Evolutionary conservation across 1,140 invertebrate species (phyloP).

Genomic region (Melitaea cinxia): DNA sequence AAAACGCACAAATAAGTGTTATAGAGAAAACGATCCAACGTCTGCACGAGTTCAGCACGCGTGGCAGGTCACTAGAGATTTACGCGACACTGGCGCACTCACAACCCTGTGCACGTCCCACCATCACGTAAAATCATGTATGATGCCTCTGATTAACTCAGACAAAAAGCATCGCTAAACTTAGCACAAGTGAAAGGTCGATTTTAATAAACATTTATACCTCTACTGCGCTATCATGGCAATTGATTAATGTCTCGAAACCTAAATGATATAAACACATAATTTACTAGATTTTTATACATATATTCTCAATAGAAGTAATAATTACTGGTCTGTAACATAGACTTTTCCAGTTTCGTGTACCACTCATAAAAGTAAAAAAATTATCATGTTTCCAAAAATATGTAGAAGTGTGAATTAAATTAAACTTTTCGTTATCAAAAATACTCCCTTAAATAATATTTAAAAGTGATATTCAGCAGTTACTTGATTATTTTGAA

Average conservation of each 20-base stretch:
- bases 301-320: no score
- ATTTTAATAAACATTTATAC: background rate
- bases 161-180: conserved; percentile 13
- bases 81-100: conserved; percentile 47
- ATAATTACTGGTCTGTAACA: no score
- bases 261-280: background rate
- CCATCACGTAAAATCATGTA: conserved; percentile 1
- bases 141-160: background rate
- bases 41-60: conserved; percentile 19
- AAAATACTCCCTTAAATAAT: no score
- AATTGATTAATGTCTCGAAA: background rate
- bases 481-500: no score
- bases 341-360: no score
- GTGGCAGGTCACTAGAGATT: conserved; percentile 42
- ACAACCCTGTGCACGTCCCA: conserved; percentile 43
- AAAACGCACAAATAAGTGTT: background rate
- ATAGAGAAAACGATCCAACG: conserved; percentile 8
- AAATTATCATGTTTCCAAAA: no score
- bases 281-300: no score
- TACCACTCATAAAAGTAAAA: no score
- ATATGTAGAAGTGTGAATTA: no score
- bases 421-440: no score
- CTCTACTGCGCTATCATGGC: background rate
- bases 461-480: no score
- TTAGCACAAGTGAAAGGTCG: conserved; percentile 10